Conservation (phyloP, 2,888 invertebrate species). For the Camptogramma bilineatum region DNA sequence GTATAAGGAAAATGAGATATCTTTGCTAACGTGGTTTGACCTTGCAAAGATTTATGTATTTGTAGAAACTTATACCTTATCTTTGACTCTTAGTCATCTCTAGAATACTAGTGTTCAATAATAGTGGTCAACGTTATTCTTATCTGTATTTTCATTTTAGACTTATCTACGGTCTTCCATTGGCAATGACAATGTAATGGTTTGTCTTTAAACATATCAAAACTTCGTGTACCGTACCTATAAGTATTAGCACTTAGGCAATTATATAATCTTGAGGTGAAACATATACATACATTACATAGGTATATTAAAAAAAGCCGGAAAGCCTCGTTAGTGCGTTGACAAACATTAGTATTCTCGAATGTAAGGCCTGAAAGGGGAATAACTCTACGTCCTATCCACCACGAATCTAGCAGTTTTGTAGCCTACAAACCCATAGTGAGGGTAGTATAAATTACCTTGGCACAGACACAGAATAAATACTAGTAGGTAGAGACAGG, state of each 20-base stretch:
- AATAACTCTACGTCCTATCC: conserved; percentile 28
- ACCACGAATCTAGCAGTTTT: conserved; percentile 29
- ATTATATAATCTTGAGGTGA: too few relatives aligned
- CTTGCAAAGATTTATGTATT: conserved; percentile 50
- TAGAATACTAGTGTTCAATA: conserved; percentile 18
- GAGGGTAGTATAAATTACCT: conserved; percentile 48
- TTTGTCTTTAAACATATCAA: too few relatives aligned
- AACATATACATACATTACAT: too few relatives aligned
- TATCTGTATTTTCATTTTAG: too few relatives aligned
- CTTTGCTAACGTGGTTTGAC: conserved; percentile 56
- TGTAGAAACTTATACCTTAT: conserved; percentile 15
- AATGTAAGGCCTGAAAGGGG: neutral
- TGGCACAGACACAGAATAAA: conserved; percentile 47
- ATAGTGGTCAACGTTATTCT: conserved; percentile 15
- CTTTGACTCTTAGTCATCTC: conserved; percentile 11
- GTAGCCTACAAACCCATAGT: conserved; percentile 36
- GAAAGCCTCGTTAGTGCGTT: neutral
- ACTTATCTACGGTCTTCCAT: too few relatives aligned
- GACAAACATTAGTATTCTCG: neutral
- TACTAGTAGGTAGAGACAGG: conserved; percentile 45
- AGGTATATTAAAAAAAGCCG: neutral
- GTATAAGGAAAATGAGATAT: conserved; percentile 60
- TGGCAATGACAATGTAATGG: too few relatives aligned
- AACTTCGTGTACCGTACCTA: too few relatives aligned
- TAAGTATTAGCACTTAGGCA: too few relatives aligned